Evolutionary conservation across 2,888 invertebrate species (phyloP), one percentile per base, ranked within the genome.

Genomic region (Leptarthrus brevirostris): DNA sequence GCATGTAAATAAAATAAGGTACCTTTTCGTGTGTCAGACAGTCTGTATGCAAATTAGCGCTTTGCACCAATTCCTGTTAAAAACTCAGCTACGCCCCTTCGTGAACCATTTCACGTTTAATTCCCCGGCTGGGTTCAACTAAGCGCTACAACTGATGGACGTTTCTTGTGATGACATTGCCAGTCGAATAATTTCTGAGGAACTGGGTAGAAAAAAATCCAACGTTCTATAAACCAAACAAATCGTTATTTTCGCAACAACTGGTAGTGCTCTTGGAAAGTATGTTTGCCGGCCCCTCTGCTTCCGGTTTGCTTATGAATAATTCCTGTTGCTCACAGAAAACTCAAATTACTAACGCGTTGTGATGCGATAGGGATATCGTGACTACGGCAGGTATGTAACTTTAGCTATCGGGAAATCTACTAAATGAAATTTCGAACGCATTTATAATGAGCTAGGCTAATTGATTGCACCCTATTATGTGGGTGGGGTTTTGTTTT

Each of bases 341-440:
- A 14, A 16, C 10, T 30, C 14, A 40, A n/a, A 40, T 40, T 40
- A 40, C 10, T 12, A 12, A 40, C 8, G 40, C 8, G 40, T n/a
- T 12, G 40, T 12, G n/a, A 40, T 30, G 8, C 30, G 10, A 10
- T 3, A n/a, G n/a, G n/a, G 16, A 36, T 58, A 16, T n/a, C 58
- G 36, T 58, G 58, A 34, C 36, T 58, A 36, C 34, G 34, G 34
- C 18, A 34, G 36, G 36, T 58, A n/a, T n/a, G n/a, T n/a, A n/a
- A 58, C 18, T 58, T 58, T 22, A 18, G 20, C 58, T 58, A 58
- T 58, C 58, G 18, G 58, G 30, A 58, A 58, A 58, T 58, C 58
- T 36, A 58, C 58, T 36, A 34, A 58, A 58, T 22, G 58, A 36
- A 40, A 18, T 58, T 18, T 20, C 18, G 16, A 58, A 36, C 58